phyloP scores from a whole-genome alignment of 2,888 invertebrate genomes.

The Ichneumoninae sp. region DNA sequence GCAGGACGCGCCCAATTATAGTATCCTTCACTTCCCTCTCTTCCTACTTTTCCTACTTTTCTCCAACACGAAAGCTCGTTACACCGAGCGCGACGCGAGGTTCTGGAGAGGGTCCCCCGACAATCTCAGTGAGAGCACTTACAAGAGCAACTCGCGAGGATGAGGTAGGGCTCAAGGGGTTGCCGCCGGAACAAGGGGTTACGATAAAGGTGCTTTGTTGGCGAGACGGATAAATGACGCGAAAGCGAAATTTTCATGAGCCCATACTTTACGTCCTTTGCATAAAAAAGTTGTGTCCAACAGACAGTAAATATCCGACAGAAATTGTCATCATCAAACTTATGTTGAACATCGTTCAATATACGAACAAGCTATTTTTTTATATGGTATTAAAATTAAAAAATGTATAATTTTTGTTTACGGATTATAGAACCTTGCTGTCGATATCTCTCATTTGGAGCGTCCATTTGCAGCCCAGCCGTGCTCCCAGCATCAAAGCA shows the following conservation, averaged over 20 bases:
- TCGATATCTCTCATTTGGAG: constrained; percentile 9
- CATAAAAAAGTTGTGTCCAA: constrained; percentile 6
- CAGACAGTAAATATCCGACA: background rate
- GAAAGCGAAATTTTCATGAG: background rate
- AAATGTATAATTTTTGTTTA: no score
- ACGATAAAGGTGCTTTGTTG: constrained; percentile 17
- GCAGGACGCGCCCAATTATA: constrained; percentile 72
- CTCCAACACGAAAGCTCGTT: constrained; percentile 44
- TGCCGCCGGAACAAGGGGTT: background rate
- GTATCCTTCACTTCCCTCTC: constrained; percentile 63
- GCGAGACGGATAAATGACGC: constrained; percentile 21
- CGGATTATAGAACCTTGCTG: background rate
- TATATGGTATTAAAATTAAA: no score
- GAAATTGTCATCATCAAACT: background rate
- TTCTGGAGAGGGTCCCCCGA: constrained; percentile 25
- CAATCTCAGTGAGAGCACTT: constrained; percentile 38
- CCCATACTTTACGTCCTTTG: background rate
- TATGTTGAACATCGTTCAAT: background rate
- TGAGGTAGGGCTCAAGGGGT: background rate
- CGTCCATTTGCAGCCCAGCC: constrained; percentile 43
- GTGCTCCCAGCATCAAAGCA: constrained; percentile 55
- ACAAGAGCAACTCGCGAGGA: background rate
- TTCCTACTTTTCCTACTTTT: constrained; percentile 29
- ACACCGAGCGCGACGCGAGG: constrained; percentile 14
- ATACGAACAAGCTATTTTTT: no score